Base-by-base conservation (phyloP, 2,888 invertebrate species). In the Octodonta nipae region DNA sequence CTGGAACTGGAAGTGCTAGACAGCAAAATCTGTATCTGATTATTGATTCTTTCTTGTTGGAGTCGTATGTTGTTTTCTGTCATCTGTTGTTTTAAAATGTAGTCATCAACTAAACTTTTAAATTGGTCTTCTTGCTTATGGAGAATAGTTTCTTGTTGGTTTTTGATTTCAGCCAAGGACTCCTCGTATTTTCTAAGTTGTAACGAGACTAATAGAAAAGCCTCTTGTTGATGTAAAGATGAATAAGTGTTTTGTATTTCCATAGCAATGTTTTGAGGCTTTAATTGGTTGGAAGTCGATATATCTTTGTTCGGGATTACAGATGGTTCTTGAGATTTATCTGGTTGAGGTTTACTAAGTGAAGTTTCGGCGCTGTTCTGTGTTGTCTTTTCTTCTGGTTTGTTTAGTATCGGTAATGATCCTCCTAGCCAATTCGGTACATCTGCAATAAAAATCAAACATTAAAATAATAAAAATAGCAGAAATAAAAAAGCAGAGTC, bases 161-260 rank as follows among this genome's bases (percentile, higher is more conserved):
- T 45, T 46, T 71, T 71, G 55, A 74, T 65, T 13, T 68, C 65
- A 4, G 65, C 63, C 17, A 75, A 56, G 49, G 65, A 69, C 44
- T 74, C 71, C 47, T 74, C 74, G 44, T 74, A 73, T 24, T 73
- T 73, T 49, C 73, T 73, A 32, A 74, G 52, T 42, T 75, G 73
- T 40, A 75, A 52, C 5, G 73, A 72, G 26, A 73, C 66, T 61
- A 73, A 60, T 27, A 75, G 44, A 44, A 74, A 73, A 0, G 73
- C 67, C 52, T 75, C 74, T 47, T 75, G 74, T 43, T 74, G 71
- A 41, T 74, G 73, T 36, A 75, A 55, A 34, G 67, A 69, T 15
- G 71, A 51, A 5, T 70, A 58, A 2, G 70, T 65, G 24, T 70
- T 70, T 51, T 71, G 71, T 13, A 43, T 34, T 12, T 37, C 40